Evolutionary conservation across 2,888 invertebrate species (phyloP).

Genomic region (Drosophila nigritarsus): DNA sequence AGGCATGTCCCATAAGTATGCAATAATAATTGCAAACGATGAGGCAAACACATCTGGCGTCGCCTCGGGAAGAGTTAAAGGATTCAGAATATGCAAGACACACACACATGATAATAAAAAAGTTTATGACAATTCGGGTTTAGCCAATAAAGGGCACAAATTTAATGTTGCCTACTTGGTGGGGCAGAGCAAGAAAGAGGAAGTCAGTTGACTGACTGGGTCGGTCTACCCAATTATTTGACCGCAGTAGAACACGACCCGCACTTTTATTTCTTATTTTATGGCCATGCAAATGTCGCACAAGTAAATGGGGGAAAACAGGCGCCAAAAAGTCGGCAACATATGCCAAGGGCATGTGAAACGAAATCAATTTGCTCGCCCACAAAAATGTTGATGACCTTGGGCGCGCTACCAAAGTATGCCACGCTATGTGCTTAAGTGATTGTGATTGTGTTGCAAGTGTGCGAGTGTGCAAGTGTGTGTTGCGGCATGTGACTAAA

Average conservation of each 20-base stretch:
- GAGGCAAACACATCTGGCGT: slow-evolving; percentile 31
- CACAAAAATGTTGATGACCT: slow-evolving; percentile 49
- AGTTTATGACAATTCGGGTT: slow-evolving; percentile 49
- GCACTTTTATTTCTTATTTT: slow-evolving; percentile 74
- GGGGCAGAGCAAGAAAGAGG: neutral
- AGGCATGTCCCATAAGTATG: slow-evolving; percentile 50
- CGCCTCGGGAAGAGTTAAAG: slow-evolving; percentile 43
- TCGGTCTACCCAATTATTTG: slow-evolving; percentile 62
- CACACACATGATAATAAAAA: slow-evolving; percentile 61
- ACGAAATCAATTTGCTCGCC: slow-evolving; percentile 58
- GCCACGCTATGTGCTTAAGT: slow-evolving; percentile 6
- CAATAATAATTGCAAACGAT: slow-evolving; percentile 76
- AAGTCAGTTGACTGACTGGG: neutral
- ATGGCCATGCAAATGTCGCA: slow-evolving; percentile 73
- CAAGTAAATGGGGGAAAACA: slow-evolving; percentile 9
- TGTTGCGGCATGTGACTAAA: slow-evolving; percentile 53
- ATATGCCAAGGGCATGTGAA: slow-evolving; percentile 61
- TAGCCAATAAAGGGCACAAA: slow-evolving; percentile 23
- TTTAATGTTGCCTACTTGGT: slow-evolving; percentile 39
- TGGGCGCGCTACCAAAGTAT: slow-evolving; percentile 29
- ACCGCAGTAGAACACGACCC: slow-evolving; percentile 41
- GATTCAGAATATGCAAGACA: slow-evolving; percentile 2
- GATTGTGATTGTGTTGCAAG: neutral
- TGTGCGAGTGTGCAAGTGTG: slow-evolving; percentile 14
- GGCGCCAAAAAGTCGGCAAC: slow-evolving; percentile 72